Conservation (phyloP, 2,888 invertebrate species). For the Blomia tropicalis region DNA sequence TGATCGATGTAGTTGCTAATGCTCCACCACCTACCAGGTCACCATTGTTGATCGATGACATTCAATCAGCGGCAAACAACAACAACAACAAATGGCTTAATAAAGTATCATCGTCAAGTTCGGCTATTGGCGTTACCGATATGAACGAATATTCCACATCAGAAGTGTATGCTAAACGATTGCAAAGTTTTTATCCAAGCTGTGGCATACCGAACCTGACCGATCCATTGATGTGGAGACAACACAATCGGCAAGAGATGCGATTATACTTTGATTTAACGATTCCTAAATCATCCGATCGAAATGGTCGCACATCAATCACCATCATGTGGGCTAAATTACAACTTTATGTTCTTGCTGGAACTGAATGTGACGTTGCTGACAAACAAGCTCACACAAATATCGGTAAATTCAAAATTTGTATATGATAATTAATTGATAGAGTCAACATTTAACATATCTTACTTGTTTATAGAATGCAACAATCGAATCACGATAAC, state of each 20-base stretch:
- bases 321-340: conserved; percentile 27
- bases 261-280: conserved; percentile 26
- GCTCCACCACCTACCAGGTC: conserved; percentile 2
- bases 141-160: conserved; percentile 15
- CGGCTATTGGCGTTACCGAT: background rate
- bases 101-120: background rate
- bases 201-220: conserved; percentile 27
- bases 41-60: background rate
- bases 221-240: conserved; percentile 25
- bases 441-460: background rate
- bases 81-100: background rate
- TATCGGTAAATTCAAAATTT: background rate
- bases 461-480: background rate
- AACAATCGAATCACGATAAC: conserved; percentile 26
- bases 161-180: conserved; percentile 20
- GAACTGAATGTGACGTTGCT: conserved; percentile 3
- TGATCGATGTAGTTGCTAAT: background rate
- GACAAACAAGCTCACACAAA: background rate
- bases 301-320: conserved; percentile 11
- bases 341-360: conserved; percentile 25
- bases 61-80: background rate
- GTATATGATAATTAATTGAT: background rate
- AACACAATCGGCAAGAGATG: conserved; percentile 16
- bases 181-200: conserved; percentile 29
- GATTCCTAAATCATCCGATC: conserved; percentile 20